Evolutionary conservation across 2,888 invertebrate species (phyloP).

Genomic region (Caenorhabditis wallacei): DNA sequence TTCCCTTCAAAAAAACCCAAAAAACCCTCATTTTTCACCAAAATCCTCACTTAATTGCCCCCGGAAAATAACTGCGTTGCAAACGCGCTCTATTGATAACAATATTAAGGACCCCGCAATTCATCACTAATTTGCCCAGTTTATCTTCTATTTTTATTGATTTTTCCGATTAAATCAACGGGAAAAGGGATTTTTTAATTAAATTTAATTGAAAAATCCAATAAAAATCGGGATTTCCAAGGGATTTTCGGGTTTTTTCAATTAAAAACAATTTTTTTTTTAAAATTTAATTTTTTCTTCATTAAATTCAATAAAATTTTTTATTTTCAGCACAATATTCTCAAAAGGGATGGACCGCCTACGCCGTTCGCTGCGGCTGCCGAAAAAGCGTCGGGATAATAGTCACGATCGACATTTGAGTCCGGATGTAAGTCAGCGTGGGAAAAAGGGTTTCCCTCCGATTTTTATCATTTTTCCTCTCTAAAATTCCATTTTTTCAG

Average conservation of each 20-base stretch:
- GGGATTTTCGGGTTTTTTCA: not conserved
- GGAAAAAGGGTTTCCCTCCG: not conserved
- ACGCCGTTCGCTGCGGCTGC: constrained; percentile 88
- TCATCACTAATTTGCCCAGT: constrained; percentile 35
- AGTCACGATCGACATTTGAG: constrained; percentile 52
- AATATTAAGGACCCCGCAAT: constrained; percentile 31
- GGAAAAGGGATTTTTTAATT: not conserved
- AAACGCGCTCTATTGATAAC: constrained; percentile 42
- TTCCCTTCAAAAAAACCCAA: no score
- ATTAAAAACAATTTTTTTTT: not conserved
- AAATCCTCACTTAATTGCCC: no score
- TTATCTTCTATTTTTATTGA: constrained; percentile 28
- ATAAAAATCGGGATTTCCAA: not conserved
- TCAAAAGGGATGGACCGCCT: constrained; percentile 86
- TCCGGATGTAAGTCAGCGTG: constrained; percentile 23
- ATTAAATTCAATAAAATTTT: not conserved
- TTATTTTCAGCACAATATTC: constrained; percentile 67
- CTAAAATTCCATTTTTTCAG: constrained; percentile 5
- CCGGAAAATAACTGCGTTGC: not conserved
- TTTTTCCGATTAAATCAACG: not conserved
- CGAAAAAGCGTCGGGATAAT: constrained; percentile 87
- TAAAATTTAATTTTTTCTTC: not conserved
- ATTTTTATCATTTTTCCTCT: no score
- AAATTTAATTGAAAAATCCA: not conserved
- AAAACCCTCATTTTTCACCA: not conserved